phyloP scores from a whole-genome alignment of 2,888 invertebrate genomes.

The Drosophila atripex region DNA sequence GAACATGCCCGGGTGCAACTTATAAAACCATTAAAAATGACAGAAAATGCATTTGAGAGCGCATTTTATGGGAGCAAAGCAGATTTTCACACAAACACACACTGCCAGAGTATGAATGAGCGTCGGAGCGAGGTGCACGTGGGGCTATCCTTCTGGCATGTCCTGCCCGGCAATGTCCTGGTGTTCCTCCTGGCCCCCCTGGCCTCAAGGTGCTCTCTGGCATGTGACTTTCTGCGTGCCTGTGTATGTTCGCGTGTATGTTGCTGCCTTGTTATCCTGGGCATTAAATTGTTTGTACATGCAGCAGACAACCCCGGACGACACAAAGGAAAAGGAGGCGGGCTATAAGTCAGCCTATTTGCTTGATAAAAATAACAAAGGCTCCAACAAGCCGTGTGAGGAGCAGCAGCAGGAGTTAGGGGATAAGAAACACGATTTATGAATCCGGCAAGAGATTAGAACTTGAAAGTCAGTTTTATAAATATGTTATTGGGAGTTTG shows the following conservation, averaged over 20 bases:
- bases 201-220: conserved; percentile 32
- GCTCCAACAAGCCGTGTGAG: conserved; percentile 38
- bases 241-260: conserved; percentile 29
- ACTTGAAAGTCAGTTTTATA: conserved; percentile 19
- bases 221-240: conserved; percentile 47
- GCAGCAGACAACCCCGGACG: conserved; percentile 45
- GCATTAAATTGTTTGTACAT: conserved; percentile 71
- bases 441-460: conserved; percentile 4
- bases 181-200: no score
- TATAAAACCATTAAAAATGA: conserved; percentile 74
- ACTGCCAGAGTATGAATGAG: not conserved
- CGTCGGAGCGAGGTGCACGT: conserved; percentile 8
- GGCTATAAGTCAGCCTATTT: conserved; percentile 56
- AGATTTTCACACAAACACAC: conserved; percentile 25
- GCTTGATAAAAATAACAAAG: conserved; percentile 62
- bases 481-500: conserved; percentile 17
- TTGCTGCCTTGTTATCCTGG: conserved; percentile 61
- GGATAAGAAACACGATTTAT: not conserved
- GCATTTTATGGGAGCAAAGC: conserved; percentile 42
- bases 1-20: conserved; percentile 50
- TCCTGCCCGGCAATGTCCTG: conserved; percentile 11
- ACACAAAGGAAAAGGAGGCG: conserved; percentile 30
- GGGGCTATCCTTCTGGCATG: conserved; percentile 28
- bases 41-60: conserved; percentile 65
- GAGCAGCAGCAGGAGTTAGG: conserved; percentile 10